These are phyloP conservation scores for Trichonephila clavata DNA, from an alignment of 1,140 invertebrate genomes.

Conservation along the genomic window DNA sequence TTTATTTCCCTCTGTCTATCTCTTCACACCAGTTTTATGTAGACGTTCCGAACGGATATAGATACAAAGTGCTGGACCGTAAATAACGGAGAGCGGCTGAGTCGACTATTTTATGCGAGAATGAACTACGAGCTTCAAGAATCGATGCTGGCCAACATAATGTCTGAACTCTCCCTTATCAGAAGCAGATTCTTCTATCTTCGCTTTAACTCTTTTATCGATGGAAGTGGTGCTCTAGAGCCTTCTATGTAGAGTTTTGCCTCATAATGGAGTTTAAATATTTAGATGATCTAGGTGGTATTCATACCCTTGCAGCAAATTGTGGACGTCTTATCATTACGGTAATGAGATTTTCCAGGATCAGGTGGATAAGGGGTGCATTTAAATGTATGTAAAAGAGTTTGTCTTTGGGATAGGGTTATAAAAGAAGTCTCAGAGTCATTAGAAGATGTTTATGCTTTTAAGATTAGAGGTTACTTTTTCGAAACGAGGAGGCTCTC, in stretches of 20 bases:
- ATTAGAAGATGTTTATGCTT: too few species aligned
- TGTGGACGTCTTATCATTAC: neutral
- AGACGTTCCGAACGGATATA: neutral
- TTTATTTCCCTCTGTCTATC: neutral
- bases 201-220: conserved; percentile 30
- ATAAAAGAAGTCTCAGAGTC: too few species aligned
- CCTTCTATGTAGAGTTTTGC: neutral
- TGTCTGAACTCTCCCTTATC: conserved; percentile 15
- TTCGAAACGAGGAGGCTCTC: too few species aligned
- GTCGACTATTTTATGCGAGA: conserved; percentile 1
- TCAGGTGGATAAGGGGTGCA: neutral
- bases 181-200: neutral
- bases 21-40: neutral
- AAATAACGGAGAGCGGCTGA: neutral
- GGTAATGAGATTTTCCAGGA: conserved; percentile 7
- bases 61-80: conserved; percentile 3
- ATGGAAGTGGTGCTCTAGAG: neutral
- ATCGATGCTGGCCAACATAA: conserved; percentile 6
- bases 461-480: too few species aligned
- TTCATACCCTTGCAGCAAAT: neutral
- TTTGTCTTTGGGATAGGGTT: neutral
- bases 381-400: neutral
- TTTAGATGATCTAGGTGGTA: neutral
- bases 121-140: neutral
- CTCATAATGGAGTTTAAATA: conserved; percentile 41